Percentiles rank a stretch among this genome's conserved stretches.
Evolutionary conservation across 2,113 vertebrate genomes (phyloP).

Genomic region (Nothocercus nigrocapillus): DNA sequence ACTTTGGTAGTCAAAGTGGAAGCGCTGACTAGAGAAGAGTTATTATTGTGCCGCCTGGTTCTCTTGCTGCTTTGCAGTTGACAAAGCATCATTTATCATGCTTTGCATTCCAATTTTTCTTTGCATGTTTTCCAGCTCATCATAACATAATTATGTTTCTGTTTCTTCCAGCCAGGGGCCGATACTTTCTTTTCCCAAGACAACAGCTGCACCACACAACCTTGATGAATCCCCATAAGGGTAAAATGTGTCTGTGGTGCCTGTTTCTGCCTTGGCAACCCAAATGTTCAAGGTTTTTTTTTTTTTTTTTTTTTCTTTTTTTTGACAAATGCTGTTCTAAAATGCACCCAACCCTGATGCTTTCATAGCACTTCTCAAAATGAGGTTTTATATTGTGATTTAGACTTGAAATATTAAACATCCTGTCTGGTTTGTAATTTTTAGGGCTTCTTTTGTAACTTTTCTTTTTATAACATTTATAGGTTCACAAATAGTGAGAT

Average conservation of each 20-base stretch:
- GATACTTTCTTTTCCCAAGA: conserved; percentile 69
- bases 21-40: conserved; percentile 32
- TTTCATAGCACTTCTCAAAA: conserved; percentile 25
- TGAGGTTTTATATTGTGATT: conserved; percentile 45
- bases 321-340: conserved; percentile 50
- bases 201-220: conserved; percentile 76
- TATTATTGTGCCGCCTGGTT: conserved; percentile 8
- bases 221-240: conserved; percentile 70
- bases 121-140: conserved; percentile 73
- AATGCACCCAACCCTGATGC: conserved; percentile 30
- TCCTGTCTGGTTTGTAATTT: conserved; percentile 27
- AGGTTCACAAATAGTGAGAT: neutral
- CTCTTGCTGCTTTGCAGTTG: conserved; percentile 48
- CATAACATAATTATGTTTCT: conserved; percentile 76
- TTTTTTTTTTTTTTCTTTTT: conserved; percentile 23
- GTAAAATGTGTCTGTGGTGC: conserved; percentile 56
- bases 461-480: conserved; percentile 51
- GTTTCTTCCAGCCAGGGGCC: conserved; percentile 68
- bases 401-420: conserved; percentile 46
- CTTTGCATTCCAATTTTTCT: conserved; percentile 71
- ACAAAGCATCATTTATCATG: conserved; percentile 67
- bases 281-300: conserved; percentile 47
- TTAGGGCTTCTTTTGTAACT: conserved; percentile 10
- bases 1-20: conserved; percentile 59
- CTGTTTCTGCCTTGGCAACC: conserved; percentile 65